Evolutionary conservation across 2,113 vertebrate species (phyloP).

Genomic region (Hemiscyllium ocellatum): DNA sequence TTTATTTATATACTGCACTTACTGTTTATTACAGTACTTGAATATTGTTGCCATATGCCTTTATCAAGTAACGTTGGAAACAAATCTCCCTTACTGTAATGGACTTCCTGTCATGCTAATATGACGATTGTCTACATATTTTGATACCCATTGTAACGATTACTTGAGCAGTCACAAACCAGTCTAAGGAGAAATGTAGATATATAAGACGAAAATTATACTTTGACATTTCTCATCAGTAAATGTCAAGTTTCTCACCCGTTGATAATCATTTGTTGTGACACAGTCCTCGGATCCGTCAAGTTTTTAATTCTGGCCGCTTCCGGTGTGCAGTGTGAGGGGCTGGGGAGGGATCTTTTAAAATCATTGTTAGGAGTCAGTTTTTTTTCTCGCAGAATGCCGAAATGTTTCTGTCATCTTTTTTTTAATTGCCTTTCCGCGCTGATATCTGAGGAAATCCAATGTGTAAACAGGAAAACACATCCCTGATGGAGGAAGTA

Average conservation of each 20-base stretch:
- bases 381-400: conserved; percentile 20
- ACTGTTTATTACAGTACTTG: not conserved
- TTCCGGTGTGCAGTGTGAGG: conserved; percentile 14
- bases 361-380: not conserved
- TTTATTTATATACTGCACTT: conserved; percentile 24
- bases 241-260: conserved; percentile 37
- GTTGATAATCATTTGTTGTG: conserved; percentile 28
- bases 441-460: conserved; percentile 58
- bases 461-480: conserved; percentile 82
- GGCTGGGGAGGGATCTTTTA: not conserved
- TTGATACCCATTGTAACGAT: conserved; percentile 3
- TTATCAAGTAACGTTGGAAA: not conserved
- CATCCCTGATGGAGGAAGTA: conserved; percentile 53
- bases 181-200: conserved; percentile 26
- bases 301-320: conserved; percentile 31
- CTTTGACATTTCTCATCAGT: conserved; percentile 33
- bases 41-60: not conserved
- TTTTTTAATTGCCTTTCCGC: not conserved
- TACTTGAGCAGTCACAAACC: not conserved
- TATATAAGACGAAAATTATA: conserved; percentile 32
- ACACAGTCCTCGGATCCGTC: conserved; percentile 25
- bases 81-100: conserved; percentile 20
- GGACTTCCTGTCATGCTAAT: conserved; percentile 22
- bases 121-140: not conserved
- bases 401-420: conserved; percentile 27